Evolutionary conservation across 1,140 invertebrate genomes (phyloP).

Genomic region (honey bee (Apis mellifera)): Amel_HAv3.1 CM009931.2:25231501-25232000

Average conservation of each 20-base stretch:
- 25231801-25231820: too few relatives aligned
- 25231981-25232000: conserved; percentile 32
- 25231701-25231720: too few relatives aligned
- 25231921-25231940: neutral
- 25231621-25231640: too few relatives aligned
- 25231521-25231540: neutral
- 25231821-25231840: too few relatives aligned
- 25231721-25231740: too few relatives aligned
- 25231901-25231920: neutral
- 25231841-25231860: neutral
- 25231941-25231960: conserved; percentile 1
- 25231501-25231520: neutral
- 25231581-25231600: neutral
- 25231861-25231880: too few relatives aligned
- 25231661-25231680: too few relatives aligned
- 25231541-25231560: too few relatives aligned
- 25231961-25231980: conserved; percentile 44
- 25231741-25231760: conserved; percentile 7
- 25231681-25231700: too few relatives aligned
- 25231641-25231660: too few relatives aligned
- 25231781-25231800: neutral
- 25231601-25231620: too few relatives aligned
- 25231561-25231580: too few relatives aligned
- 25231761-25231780: neutral
- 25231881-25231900: neutral